Percentiles rank a stretch among this genome's conserved stretches.
Evolutionary conservation across 2,113 vertebrate species (phyloP).

Genomic region (Entosphenus tridentatus): DNA sequence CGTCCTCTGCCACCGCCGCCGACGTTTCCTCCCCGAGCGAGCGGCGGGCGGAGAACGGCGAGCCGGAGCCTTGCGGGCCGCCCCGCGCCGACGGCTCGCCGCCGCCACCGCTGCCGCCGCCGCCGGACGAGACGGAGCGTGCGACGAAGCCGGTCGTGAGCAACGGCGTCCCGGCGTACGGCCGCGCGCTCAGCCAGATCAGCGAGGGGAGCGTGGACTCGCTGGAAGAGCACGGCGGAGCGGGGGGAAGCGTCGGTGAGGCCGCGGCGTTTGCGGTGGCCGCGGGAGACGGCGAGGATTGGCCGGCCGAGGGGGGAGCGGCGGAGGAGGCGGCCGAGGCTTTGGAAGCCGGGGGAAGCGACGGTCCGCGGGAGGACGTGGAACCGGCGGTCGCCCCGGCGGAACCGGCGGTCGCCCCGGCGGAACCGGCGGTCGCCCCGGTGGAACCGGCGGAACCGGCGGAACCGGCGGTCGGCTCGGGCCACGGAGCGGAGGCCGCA

Average conservation of each 20-base stretch:
- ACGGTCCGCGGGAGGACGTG: background rate
- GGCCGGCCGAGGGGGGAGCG: conserved; percentile 13
- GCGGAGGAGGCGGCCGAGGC: background rate
- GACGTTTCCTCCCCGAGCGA: conserved; percentile 12
- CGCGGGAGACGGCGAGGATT: conserved; percentile 15
- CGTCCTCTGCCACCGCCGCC: conserved; percentile 11
- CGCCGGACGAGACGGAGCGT: background rate
- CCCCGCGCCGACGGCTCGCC: background rate
- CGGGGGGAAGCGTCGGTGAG: conserved; percentile 10
- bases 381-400: background rate
- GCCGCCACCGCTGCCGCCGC: background rate
- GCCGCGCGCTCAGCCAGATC: conserved; percentile 71
- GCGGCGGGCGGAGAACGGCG: conserved; percentile 14
- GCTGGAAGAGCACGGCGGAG: conserved; percentile 11
- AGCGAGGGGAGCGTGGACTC: conserved; percentile 57
- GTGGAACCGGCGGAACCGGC: background rate
- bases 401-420: background rate
- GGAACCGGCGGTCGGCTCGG: too few species aligned
- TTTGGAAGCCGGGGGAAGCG: background rate
- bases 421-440: background rate
- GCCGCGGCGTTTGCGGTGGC: conserved; percentile 11
- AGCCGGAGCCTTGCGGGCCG: conserved; percentile 23
- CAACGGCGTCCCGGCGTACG: conserved; percentile 34
- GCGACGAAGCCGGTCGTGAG: conserved; percentile 17
- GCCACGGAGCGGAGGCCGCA: too few species aligned